phyloP scores from a whole-genome alignment of 2,797 vertebrate genomes.

The Smutsia gigantea region DNA sequence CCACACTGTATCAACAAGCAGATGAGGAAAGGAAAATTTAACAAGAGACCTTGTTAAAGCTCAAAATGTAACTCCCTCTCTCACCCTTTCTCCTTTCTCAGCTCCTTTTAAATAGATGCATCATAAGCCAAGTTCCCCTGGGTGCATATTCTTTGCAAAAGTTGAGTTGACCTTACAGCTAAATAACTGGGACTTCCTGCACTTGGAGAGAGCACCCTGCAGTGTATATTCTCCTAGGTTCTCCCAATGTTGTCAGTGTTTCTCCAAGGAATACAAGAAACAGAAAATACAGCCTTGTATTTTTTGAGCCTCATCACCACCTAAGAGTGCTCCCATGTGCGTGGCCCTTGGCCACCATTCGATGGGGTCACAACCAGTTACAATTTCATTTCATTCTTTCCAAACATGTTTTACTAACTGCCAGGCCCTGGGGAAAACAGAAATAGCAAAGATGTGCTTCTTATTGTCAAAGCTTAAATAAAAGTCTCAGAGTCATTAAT shows the following conservation, averaged over 20 bases:
- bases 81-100: background rate
- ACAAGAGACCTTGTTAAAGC: background rate
- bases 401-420: constrained; percentile 22
- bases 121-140: background rate
- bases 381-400: constrained; percentile 15
- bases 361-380: background rate
- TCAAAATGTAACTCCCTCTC: background rate
- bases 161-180: background rate
- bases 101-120: background rate
- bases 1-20: background rate
- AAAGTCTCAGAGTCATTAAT: background rate
- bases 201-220: background rate
- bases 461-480: background rate
- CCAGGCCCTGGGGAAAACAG: background rate
- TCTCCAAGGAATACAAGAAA: background rate
- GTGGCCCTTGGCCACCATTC: background rate
- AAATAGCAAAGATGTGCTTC: background rate
- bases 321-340: background rate
- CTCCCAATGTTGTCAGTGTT: background rate
- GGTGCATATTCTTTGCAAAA: background rate
- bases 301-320: background rate
- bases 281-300: background rate
- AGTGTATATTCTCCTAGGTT: background rate
- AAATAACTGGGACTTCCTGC: background rate
- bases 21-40: background rate